Conservation (phyloP, 1,140 invertebrate species). For the Chironomus striatipennis region DNA sequence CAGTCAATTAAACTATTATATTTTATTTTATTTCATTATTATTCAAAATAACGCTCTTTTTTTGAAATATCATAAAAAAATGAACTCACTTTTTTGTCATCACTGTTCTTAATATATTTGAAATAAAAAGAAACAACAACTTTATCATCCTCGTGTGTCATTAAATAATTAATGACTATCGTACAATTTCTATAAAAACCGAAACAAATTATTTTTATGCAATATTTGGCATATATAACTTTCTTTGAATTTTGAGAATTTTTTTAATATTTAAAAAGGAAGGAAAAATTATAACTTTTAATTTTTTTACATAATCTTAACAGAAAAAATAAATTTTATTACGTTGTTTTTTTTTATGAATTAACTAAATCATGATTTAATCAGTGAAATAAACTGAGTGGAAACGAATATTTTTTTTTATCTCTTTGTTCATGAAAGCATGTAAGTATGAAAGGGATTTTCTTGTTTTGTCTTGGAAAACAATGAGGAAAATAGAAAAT, state of each 20-base stretch:
- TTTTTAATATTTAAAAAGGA: no score
- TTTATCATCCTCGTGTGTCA: neutral
- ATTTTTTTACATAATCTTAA: neutral
- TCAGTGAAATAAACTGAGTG: neutral
- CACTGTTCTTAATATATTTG: neutral
- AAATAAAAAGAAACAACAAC: neutral
- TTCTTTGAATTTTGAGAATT: conserved; percentile 20
- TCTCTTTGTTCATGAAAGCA: neutral
- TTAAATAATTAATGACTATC: neutral
- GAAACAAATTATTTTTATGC: neutral
- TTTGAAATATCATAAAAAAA: neutral
- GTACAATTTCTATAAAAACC: neutral
- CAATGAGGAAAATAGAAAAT: neutral
- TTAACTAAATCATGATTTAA: neutral
- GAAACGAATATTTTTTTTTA: neutral
- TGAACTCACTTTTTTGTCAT: neutral
- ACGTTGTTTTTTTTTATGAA: neutral
- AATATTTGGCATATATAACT: conserved; percentile 22
- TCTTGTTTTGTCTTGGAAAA: neutral
- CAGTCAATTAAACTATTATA: conserved; percentile 2
- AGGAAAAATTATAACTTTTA: neutral
- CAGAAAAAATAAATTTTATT: neutral
- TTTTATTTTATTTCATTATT: neutral
- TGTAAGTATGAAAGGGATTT: neutral
- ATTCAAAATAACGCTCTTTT: neutral